These are phyloP conservation scores for Hyphantria cunea DNA, from an alignment of 1,140 invertebrate genomes.

Conservation along the genomic window DNA sequence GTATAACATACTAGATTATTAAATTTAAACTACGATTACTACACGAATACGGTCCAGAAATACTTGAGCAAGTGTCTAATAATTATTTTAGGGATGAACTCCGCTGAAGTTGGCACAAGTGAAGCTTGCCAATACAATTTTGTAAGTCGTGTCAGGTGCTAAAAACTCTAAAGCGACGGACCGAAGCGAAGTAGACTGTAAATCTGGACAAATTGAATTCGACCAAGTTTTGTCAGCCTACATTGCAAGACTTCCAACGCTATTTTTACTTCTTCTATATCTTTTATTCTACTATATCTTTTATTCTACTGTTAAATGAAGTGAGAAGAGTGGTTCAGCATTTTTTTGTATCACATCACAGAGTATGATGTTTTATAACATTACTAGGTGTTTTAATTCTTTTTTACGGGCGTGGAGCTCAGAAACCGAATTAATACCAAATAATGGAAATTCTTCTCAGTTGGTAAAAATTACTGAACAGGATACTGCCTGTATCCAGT, in stretches of 20 bases:
- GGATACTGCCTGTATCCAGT: too few relatives aligned
- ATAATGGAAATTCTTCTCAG: too few relatives aligned
- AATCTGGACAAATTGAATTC: slow-evolving; percentile 69
- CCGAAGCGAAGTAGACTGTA: slow-evolving; percentile 57
- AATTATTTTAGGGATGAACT: slow-evolving; percentile 43
- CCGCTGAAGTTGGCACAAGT: slow-evolving; percentile 25
- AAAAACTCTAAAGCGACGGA: slow-evolving; percentile 52
- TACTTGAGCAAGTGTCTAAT: slow-evolving; percentile 22
- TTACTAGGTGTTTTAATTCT: too few relatives aligned
- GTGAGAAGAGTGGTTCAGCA: neutral
- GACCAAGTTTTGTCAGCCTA: slow-evolving; percentile 52
- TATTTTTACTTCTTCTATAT: slow-evolving; percentile 40
- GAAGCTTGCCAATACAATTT: slow-evolving; percentile 56
- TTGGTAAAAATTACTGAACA: too few relatives aligned
- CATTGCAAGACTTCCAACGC: slow-evolving; percentile 14
- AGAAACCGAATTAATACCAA: too few relatives aligned
- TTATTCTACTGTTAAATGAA: slow-evolving; percentile 31
- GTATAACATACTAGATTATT: too few relatives aligned
- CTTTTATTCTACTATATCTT: slow-evolving; percentile 38
- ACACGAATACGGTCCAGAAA: neutral
- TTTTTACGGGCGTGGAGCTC: too few relatives aligned
- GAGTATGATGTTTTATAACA: too few relatives aligned
- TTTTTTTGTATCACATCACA: too few relatives aligned
- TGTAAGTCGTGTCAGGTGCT: slow-evolving; percentile 68
- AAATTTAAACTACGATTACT: too few relatives aligned